Evolutionary conservation across 1,140 invertebrate genomes (phyloP), one percentile per base, ranked within the genome.

Genomic region (Musca domestica): DNA sequence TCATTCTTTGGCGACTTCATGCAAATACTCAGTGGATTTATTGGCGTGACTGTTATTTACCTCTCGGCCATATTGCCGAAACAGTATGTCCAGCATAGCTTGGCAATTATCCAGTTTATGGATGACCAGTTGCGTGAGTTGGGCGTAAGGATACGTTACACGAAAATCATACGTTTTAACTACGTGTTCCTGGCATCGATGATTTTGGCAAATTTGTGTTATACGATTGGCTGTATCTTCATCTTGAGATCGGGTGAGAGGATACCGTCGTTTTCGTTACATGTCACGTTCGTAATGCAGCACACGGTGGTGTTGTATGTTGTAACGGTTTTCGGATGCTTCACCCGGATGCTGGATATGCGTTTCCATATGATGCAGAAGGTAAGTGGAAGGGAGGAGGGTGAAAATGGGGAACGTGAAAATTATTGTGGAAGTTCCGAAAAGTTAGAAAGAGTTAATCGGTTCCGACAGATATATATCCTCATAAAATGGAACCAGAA

Each of bases 31-130:
- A 81, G 74, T 54, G 78, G 78, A 1, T 72, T 80, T 10, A 77
- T 81, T 54, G 79, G 79, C 7, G 74, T 81, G 19, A 76, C 74
- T 15, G 74, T 81, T 22, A 81, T 81, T 34, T 81, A 77, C 66
- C 30, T 80, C 27, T 72, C 76, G 0, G 72, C 77, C 30, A 75
- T 80, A 0, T 67, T 79, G 17, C 76, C 78, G 0, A 81, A 78
- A 25, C 74, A 78, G 63, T 72, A 72, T 0, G 17, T 81, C 14
- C 74, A 78, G 65, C 52, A 74, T 6, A 76, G 74, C 22, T 72
- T 81, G 1, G 67, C 74, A 52, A 76, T 72, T 15, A 74, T 80
- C 9, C 69, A 77, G 56, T 68, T 70, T 56, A 80, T 77, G 71
- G 79, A 81, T 27, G 3, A 69, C 6, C 74, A 76, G 41, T 69